phyloP scores from a whole-genome alignment of 37 sponge, comb jelly and placozoan species.

The Chondrilla cf. caribensis region DNA sequence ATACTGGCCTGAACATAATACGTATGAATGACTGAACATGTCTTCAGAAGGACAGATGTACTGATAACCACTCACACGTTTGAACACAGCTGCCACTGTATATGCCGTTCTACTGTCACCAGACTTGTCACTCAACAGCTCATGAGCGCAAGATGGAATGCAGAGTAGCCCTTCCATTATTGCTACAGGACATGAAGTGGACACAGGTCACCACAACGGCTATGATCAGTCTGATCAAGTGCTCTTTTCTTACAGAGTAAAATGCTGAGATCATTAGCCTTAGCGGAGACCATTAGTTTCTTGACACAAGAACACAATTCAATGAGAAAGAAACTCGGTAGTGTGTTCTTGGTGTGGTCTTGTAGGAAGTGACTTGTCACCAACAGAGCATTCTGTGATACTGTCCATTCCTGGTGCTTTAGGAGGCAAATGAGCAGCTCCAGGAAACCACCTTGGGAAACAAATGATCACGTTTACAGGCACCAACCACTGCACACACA shows the following conservation, averaged over 20 bases:
- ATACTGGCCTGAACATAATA: too few species aligned
- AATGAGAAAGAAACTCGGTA: background rate
- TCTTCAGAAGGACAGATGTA: too few species aligned
- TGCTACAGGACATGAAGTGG: too few species aligned
- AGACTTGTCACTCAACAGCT: background rate
- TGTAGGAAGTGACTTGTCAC: background rate
- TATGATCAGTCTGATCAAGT: too few species aligned
- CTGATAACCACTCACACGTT: background rate
- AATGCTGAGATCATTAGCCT: too few species aligned
- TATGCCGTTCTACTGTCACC: background rate
- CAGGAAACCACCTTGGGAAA: conserved; percentile 9
- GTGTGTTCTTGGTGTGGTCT: background rate
- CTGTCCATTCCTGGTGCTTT: background rate
- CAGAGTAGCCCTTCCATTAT: too few species aligned
- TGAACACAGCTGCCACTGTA: too few species aligned
- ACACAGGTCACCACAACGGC: too few species aligned
- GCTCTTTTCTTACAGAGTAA: too few species aligned
- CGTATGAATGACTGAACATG: too few species aligned
- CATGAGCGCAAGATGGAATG: background rate
- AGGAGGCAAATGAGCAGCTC: background rate
- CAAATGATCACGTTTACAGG: too few species aligned
- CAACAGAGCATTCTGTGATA: background rate
- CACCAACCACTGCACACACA: too few species aligned
- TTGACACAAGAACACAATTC: background rate
- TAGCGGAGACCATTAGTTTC: conserved; percentile 33